These are phyloP conservation scores for Cathartes aura DNA, from an alignment of 2,113 vertebrate genomes.

Conservation along the genomic window DNA sequence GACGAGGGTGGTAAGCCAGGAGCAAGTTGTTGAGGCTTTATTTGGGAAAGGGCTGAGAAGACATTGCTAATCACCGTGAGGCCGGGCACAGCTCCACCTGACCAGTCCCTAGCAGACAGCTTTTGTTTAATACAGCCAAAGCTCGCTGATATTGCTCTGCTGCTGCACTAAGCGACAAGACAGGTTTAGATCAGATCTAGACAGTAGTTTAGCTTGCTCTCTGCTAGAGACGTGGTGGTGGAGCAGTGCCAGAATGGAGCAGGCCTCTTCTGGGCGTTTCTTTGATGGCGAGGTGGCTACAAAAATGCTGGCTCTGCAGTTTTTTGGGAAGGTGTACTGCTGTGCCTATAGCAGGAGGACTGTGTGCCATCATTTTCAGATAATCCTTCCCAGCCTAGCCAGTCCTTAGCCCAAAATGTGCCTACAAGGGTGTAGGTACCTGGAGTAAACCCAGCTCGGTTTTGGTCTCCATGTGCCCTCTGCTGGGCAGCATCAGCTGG, in stretches of 20 bases:
- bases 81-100: rapidly evolving
- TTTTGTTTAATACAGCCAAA: background rate
- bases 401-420: background rate
- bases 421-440: background rate
- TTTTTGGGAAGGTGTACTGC: background rate
- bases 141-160: rapidly evolving
- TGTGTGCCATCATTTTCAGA: background rate
- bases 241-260: background rate
- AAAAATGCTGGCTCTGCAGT: background rate
- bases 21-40: background rate
- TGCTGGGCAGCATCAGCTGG: background rate
- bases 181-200: background rate
- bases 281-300: background rate
- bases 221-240: rapidly evolving
- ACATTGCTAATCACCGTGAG: background rate
- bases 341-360: background rate
- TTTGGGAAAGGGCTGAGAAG: background rate
- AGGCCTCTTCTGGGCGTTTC: background rate
- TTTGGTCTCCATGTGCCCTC: background rate
- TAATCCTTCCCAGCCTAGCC: background rate
- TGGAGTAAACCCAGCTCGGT: background rate
- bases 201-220: background rate
- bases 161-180: background rate
- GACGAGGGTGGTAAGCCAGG: rapidly evolving
- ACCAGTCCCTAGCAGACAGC: background rate